These are phyloP conservation scores for Onychostoma macrolepis DNA, from an alignment of 2,113 vertebrate species.

Conservation along the genomic window DNA sequence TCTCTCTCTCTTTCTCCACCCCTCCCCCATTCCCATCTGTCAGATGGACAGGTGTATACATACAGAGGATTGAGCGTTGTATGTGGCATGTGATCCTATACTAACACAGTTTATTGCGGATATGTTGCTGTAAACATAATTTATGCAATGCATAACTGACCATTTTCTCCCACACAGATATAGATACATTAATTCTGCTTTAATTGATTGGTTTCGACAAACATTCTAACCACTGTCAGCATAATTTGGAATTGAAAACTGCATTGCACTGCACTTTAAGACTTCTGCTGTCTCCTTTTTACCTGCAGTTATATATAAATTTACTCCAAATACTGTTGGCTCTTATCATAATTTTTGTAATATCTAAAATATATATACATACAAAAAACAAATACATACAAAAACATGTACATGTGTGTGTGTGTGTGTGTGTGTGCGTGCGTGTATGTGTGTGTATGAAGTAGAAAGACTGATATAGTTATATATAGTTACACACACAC, in stretches of 20 bases:
- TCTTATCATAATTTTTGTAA: background rate
- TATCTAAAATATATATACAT: no score
- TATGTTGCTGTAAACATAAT: background rate
- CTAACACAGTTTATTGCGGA: background rate
- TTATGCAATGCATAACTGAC: background rate
- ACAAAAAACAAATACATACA: no score
- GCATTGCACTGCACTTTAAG: background rate
- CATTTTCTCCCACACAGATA: background rate
- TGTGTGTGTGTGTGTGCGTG: background rate
- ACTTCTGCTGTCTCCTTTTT: background rate
- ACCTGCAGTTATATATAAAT: background rate
- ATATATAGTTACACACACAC: no score
- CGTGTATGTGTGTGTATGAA: no score
- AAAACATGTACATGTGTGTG: background rate
- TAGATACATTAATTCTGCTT: background rate
- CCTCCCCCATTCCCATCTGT: constrained; percentile 20
- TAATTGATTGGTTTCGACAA: background rate
- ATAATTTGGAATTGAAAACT: background rate
- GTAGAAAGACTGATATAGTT: no score
- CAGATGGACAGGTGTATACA: constrained; percentile 33
- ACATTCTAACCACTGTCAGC: background rate
- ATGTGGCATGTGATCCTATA: background rate
- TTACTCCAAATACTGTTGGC: background rate
- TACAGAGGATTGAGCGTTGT: background rate
- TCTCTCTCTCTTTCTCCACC: background rate